Base-by-base conservation (phyloP, 2,797 vertebrate species). In the Sardinella longiceps region DNA sequence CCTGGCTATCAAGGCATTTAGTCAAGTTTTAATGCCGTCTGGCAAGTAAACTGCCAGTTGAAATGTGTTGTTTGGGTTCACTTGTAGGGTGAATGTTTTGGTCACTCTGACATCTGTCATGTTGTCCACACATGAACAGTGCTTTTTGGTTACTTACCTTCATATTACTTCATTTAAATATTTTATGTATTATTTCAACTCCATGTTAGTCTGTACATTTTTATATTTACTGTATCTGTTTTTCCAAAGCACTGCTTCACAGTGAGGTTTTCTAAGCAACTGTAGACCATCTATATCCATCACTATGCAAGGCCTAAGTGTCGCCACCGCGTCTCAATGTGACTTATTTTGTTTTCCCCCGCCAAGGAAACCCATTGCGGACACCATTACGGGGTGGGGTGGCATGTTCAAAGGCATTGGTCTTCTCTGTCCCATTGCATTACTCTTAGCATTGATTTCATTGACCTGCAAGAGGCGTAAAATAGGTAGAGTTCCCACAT, bases 361-460 rank as follows among this genome's bases (percentile, higher is more conserved):
- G 37, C 80, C 81, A 74, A 45, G 50, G 43, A 80, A 5, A 74
- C 43, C 77, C 5, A 37, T 37, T 85, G 77, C 18, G 28, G 30
- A 9, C 30, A 66, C 77, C 56, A 81, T 81, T 25, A 80, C 50
- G 66, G 33, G 15, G 81, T 48, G 46, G 46, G 6, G 46, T 46
- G 70, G 82, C 66, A 43, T 33, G 81, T 80, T 51, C 56, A 87
- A 82, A 84, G 85, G 58, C 77, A 85, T 74, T 25, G 20, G 46
- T 85, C 80, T 53, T 18, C 48, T 14, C 80, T 60, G 39, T 88
- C 80, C 12, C 37, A 28, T 70, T 1, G n/a, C 80, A 88, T 85
- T 84, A 88, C 80, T 82, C 84, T 66, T 80, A 9, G 15, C 37
- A 87, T 88, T 25, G 87, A 89, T 87, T 81, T 70, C 82, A 87